Evolutionary conservation across 2,888 invertebrate genomes (phyloP).

Genomic region (Teinopalpus imperialis): DNA sequence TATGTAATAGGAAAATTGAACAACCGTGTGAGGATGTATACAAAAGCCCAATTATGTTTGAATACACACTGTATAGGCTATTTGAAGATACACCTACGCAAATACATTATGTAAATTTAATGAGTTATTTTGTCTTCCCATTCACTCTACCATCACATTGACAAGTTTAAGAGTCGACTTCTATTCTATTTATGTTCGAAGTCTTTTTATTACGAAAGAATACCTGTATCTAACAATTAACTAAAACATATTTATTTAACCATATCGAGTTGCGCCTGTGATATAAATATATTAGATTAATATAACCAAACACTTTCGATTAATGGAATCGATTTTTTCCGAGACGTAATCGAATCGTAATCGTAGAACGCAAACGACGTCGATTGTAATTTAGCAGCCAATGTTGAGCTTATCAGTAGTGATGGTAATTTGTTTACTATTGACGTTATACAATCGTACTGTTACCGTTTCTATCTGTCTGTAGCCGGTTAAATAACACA

Average conservation of each 20-base stretch:
- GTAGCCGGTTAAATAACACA: too few species aligned
- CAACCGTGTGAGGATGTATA: background rate
- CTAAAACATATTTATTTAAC: too few species aligned
- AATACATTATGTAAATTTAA: conserved; percentile 21
- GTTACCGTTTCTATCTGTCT: too few species aligned
- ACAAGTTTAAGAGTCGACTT: conserved; percentile 6
- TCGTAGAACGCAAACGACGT: conserved; percentile 43
- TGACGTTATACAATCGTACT: conserved; percentile 34
- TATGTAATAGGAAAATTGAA: too few species aligned
- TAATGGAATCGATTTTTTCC: background rate
- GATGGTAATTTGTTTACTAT: conserved; percentile 47
- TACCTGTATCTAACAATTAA: too few species aligned
- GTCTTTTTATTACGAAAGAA: background rate
- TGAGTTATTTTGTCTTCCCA: conserved; percentile 4
- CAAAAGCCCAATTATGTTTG: too few species aligned
- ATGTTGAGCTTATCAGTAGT: conserved; percentile 47
- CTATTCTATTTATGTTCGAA: conserved; percentile 5
- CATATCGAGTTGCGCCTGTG: too few species aligned
- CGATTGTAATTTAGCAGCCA: conserved; percentile 58
- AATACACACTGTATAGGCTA: background rate
- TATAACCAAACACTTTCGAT: conserved; percentile 5
- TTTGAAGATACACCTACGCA: conserved; percentile 12
- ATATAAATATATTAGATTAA: too few species aligned
- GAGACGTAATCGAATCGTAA: conserved; percentile 31
- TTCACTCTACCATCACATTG: conserved; percentile 3